Evolutionary conservation across 2,797 vertebrate genomes (phyloP), one percentile per base, ranked within the genome.

Genomic region (Discoglossus pictus): DNA sequence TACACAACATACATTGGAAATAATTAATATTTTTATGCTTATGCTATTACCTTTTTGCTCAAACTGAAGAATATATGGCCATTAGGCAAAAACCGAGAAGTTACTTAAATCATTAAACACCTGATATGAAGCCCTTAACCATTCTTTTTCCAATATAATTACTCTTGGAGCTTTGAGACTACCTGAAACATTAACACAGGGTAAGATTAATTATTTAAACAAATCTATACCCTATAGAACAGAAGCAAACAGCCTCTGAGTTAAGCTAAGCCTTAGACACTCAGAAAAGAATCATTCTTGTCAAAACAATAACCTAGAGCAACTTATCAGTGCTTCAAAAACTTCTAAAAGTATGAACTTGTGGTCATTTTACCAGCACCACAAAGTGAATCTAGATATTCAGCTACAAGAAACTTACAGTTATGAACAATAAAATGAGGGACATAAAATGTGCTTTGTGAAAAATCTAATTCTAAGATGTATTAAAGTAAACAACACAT

Each of bases 161-260:
- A 38, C 52, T 65, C 40, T 15, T 56, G 63, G 63, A 56, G 52
- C 52, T 65, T 48, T 39, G 63, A 56, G 63, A 65, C 31, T 34
- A 65, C 63, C 63, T 56, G 63, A 34, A 65, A 65, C 42, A 25
- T 18, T 25, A 55, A 25, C 31, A 7, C 63, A 16, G 42, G 31
- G 34, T 17, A 10, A 36, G 46, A 56, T 65, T 18, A 65, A 65
- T 65, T 56, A 65, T 65, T 65, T 56, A 65, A 18, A 46, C 15
- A 31, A 11, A 23, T 52, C 35, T 44, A 58, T 31, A 58, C 59
- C 27, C 68, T 58, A 35, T 61, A 64, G 42, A 36, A 24, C 44
- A 18, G 40, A 56, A 48, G 39, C 25, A 48, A 55, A 64, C 25
- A 56, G 62, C 25, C 51, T 36, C 43, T 20, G 20, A 35, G 68